These are phyloP conservation scores for Xylocampa areola DNA, from an alignment of 2,888 invertebrate species.

Conservation along the genomic window DNA sequence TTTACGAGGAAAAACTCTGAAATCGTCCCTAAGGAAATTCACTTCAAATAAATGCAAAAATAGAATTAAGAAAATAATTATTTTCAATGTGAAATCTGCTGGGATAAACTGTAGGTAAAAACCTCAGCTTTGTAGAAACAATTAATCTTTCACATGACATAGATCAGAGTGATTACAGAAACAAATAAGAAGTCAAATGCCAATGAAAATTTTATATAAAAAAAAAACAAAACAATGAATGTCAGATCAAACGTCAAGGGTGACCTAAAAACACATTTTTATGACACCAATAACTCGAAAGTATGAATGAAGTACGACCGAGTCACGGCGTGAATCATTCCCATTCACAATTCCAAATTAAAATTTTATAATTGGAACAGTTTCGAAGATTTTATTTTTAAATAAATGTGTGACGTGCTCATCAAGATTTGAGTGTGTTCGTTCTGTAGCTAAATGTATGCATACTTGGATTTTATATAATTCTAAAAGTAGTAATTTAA, in stretches of 20 bases:
- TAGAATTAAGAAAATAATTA: too few relatives aligned
- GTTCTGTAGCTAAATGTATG: constrained; percentile 21
- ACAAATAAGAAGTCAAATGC: constrained; percentile 4
- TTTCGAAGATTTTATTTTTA: constrained; percentile 39
- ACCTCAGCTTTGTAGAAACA: too few relatives aligned
- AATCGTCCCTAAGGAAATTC: too few relatives aligned
- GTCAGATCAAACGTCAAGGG: constrained; percentile 52
- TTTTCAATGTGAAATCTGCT: too few relatives aligned
- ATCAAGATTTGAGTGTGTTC: constrained; percentile 35
- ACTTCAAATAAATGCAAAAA: too few relatives aligned
- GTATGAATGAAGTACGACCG: constrained; percentile 52
- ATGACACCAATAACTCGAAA: constrained; percentile 48
- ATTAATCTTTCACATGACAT: too few relatives aligned
- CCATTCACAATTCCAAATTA: constrained; percentile 50
- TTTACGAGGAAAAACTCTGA: too few relatives aligned
- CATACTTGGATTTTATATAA: too few relatives aligned
- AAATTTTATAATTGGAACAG: constrained; percentile 52
- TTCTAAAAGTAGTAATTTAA: too few relatives aligned
- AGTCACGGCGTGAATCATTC: constrained; percentile 41
- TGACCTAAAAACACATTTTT: constrained; percentile 61
- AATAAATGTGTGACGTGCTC: constrained; percentile 33
- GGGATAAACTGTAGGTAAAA: too few relatives aligned
- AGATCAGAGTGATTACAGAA: too few relatives aligned
- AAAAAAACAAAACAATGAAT: constrained; percentile 12
- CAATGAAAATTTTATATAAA: constrained; percentile 24